Evolutionary conservation across 2,113 vertebrate genomes (phyloP), one percentile per base, ranked within the genome.

Genomic region (Gulo gulo): DNA sequence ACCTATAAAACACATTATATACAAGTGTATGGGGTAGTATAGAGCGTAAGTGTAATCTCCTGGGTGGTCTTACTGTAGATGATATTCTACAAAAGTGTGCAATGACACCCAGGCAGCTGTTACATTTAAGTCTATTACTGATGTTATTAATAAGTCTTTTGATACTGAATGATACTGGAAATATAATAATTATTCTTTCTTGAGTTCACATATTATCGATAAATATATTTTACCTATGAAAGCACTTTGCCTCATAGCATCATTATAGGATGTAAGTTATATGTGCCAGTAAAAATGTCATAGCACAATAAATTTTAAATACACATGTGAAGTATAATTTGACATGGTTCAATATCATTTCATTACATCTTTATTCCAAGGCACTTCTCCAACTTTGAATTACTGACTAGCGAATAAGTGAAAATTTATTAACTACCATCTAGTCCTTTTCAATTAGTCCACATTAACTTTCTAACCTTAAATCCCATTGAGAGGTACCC

Each of bases 351-450:
- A 8, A 80, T 87, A 69, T 96, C 14, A 29, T 94, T 92, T 93
- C 42, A 82, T 83, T 95, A 85, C 67, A 85, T 57, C 8, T 91
- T 94, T 88, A 78, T 85, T 94, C 31, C 23, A 78, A 93, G 10
- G 34, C 10, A 85, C 39, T 93, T 87, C n/a, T 84, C 45, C n/a
- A 94, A 73, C 24, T 90, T 95, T 95, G 83, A 94, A 79, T 95
- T 95, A 88, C 55, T 83, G 52, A 55, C 57, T 94, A 85, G 80
- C 16, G 91, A 92, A 81, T 79, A 86, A 63, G 21, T 94, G 36
- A 95, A 97, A 89, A 96, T 96, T 93, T 95, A 95, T 95, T 90
- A 88, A 92, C 80, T 97, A 61, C 23, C 26, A 78, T 67, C 45
- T 45, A 95, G 36, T 71, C 5, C 26, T 95, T 93, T 97, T 88